A percentile compares a stretch with the other conserved stretches of the same genome.
Conservation (phyloP, 2,113 vertebrate species). For the Rousettus leschenaultii region DNA sequence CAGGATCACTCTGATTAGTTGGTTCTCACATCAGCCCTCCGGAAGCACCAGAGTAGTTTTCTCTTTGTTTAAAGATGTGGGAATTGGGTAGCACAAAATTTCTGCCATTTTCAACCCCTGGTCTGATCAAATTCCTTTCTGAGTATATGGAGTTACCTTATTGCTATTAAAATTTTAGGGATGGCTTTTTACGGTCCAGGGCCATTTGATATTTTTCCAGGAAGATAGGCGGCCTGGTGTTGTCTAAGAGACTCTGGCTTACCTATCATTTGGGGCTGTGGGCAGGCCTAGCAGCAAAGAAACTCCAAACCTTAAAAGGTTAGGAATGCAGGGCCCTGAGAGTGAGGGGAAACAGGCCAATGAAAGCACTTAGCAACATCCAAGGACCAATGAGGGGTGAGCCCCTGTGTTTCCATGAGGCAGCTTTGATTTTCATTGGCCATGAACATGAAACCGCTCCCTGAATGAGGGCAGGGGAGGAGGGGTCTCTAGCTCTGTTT, state of each 20-base stretch:
- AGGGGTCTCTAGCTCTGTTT: conserved; percentile 9
- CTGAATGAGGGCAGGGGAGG: not conserved
- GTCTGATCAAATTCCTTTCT: not conserved
- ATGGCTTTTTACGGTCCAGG: not conserved
- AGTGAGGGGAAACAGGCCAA: conserved; percentile 48
- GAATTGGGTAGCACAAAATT: conserved; percentile 13
- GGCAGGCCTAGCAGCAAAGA: conserved; percentile 41
- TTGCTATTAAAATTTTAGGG: conserved; percentile 28
- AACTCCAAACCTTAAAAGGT: conserved; percentile 70
- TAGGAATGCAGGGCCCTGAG: conserved; percentile 61
- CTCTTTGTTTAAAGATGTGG: conserved; percentile 42
- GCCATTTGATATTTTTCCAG: not conserved
- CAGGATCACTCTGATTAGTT: conserved; percentile 42
- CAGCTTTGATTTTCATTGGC: conserved; percentile 65
- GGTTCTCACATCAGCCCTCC: conserved; percentile 45
- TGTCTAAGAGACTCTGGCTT: conserved; percentile 22
- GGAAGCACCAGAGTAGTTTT: conserved; percentile 19
- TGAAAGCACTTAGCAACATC: conserved; percentile 65
- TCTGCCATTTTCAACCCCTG: conserved; percentile 29
- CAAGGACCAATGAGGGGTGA: conserved; percentile 44
- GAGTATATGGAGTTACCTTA: not conserved
- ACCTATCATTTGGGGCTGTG: conserved; percentile 45
- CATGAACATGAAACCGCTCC: not conserved
- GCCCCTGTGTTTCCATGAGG: conserved; percentile 55
- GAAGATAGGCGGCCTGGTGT: conserved; percentile 16